Conservation (phyloP, 2,888 invertebrate species). For the Dilophus febrilis region DNA sequence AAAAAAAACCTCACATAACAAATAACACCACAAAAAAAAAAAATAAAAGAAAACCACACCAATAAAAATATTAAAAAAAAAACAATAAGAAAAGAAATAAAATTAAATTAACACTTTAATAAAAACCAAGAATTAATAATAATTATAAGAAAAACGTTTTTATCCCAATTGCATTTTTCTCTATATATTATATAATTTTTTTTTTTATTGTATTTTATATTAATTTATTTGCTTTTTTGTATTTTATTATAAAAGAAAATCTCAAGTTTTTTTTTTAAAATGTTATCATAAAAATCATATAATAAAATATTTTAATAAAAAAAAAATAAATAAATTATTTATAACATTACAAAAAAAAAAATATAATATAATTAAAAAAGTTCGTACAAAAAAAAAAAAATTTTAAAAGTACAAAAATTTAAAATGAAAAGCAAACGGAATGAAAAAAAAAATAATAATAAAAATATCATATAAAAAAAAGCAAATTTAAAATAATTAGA, state of each 20-base stretch:
- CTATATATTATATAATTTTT: neutral
- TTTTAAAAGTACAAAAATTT: no score
- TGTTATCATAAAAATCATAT: constrained; percentile 3
- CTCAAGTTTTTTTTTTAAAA: constrained; percentile 4
- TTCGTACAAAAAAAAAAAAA: neutral
- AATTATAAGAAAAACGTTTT: constrained; percentile 10
- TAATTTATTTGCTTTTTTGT: no score
- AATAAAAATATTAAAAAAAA: neutral
- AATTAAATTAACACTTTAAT: neutral
- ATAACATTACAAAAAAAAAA: neutral
- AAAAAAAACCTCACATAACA: neutral
- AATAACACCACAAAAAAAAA: neutral
- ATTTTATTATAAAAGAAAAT: no score
- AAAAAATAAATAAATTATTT: neutral
- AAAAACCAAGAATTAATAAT: constrained; percentile 8
- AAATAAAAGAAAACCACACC: neutral
- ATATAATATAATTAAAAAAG: no score
- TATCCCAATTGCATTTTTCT: constrained; percentile 11
- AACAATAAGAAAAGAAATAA: constrained; percentile 11
- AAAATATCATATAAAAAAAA: no score
- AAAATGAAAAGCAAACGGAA: no score
- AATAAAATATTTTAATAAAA: constrained; percentile 2
- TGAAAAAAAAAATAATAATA: no score
- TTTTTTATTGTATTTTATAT: constrained; percentile 3
- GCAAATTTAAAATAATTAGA: no score